Evolutionary conservation across 2,888 invertebrate genomes (phyloP), one percentile per base, ranked within the genome.

Genomic region (Acleris cristana): DNA sequence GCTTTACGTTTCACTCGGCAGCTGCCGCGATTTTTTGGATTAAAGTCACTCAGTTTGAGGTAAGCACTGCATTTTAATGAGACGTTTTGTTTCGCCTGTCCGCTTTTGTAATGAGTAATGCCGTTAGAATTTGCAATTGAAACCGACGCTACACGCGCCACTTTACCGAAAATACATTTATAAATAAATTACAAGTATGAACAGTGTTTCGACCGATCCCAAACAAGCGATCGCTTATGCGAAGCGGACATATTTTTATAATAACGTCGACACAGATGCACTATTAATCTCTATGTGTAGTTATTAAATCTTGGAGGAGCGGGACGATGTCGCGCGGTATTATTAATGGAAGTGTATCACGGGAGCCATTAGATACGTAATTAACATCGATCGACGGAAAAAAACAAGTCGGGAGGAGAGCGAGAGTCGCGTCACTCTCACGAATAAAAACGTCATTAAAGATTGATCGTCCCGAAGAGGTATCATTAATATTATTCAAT

Each of bases 401-500:
- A 82, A 87, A 86, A 84, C 86, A 83, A 82, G 78, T 77, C 76
- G 76, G 71, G 76, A 79, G 82, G 81, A 82, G 83, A 83, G 77
- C 80, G 80, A 80, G 81, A 81, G 83, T 80, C 80, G 80, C 86
- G 86, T 85, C 86, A 86, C 86, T 89, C 85, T 82, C 80, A 77
- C 83, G 86, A 90, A 91, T 90, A 91, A 91, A 92, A 92, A 90
- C 89, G 89, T 87, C 89, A 89, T 91, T 90, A 89, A 87, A 90
- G 92, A 92, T 92, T 90, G 91, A 92, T 92, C 80, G 87, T 88
- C 84, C 79, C 80, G 82, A 87, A 86, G 85, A 89, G 88, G 91
- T 89, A 89, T 92, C 92, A 92, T 92, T 92, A 92, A 92, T 92
- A 92, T 90, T 92, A 92, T 92, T 92, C 91, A 92, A 92, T 92